Conservation (phyloP, 1,140 invertebrate species). For the Amyelois transitella region DNA sequence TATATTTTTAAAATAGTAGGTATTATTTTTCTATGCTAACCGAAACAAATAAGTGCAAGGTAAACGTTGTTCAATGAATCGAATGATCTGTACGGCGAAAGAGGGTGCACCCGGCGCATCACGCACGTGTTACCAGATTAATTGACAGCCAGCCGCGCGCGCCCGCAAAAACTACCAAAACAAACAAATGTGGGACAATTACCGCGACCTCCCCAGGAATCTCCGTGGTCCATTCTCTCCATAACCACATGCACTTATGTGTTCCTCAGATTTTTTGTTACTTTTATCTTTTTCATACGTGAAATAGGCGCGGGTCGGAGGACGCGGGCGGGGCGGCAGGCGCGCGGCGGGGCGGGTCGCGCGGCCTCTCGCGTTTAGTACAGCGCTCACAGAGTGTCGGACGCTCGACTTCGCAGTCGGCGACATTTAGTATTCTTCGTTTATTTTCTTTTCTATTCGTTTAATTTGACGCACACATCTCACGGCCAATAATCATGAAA, state of each 20-base stretch:
- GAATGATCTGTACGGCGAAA: slow-evolving; percentile 22
- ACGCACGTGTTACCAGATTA: slow-evolving; percentile 62
- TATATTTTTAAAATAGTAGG: no score
- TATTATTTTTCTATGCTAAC: no score
- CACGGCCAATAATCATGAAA: slow-evolving; percentile 39
- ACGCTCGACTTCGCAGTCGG: slow-evolving; percentile 64
- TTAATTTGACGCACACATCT: slow-evolving; percentile 59
- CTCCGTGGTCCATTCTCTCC: slow-evolving; percentile 20
- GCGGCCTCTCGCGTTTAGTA: slow-evolving; percentile 70
- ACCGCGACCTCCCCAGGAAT: slow-evolving; percentile 19
- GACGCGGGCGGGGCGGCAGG: slow-evolving; percentile 41
- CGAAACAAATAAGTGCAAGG: no score
- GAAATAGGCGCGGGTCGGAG: slow-evolving; percentile 52
- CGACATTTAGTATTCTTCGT: slow-evolving; percentile 70
- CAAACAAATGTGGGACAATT: slow-evolving; percentile 19
- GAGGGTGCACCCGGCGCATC: slow-evolving; percentile 49
- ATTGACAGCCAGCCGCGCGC: slow-evolving; percentile 45
- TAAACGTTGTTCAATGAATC: slow-evolving; percentile 29
- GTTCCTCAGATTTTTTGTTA: slow-evolving; percentile 33
- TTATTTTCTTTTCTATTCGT: slow-evolving; percentile 74
- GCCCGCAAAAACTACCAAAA: slow-evolving; percentile 16
- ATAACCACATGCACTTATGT: slow-evolving; percentile 28
- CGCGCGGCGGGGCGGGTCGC: slow-evolving; percentile 53
- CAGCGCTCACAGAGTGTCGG: slow-evolving; percentile 70
- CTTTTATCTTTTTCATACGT: slow-evolving; percentile 41